phyloP scores from a whole-genome alignment of 2,797 vertebrate species.

The Muraenolepis orangiensis region DNA sequence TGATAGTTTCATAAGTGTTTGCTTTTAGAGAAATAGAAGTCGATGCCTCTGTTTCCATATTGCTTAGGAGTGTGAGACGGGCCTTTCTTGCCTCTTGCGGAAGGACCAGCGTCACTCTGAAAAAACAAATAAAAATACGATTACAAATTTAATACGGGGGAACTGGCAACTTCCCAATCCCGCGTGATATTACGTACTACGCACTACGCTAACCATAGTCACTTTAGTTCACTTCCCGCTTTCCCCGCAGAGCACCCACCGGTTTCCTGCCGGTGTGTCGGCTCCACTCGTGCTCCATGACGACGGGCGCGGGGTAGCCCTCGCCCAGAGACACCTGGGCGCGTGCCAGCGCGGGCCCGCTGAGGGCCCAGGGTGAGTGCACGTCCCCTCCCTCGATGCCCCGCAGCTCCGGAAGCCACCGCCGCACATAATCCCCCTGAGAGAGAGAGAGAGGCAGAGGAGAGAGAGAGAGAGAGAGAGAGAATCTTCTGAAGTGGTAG shows the following conservation, averaged over 20 bases:
- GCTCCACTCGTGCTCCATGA: constrained; percentile 75
- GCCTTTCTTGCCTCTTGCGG: constrained; percentile 62
- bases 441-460: too few species aligned
- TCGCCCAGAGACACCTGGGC: constrained; percentile 64
- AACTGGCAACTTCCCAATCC: not conserved
- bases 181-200: not conserved
- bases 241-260: constrained; percentile 58
- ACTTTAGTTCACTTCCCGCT: constrained; percentile 31
- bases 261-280: constrained; percentile 68
- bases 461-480: too few species aligned
- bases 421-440: constrained; percentile 77
- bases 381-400: constrained; percentile 69
- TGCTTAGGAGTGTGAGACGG: constrained; percentile 62
- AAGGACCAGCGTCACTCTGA: constrained; percentile 54
- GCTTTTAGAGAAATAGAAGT: constrained; percentile 81
- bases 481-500: too few species aligned
- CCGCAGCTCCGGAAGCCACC: constrained; percentile 78
- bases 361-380: constrained; percentile 79
- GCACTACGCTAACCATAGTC: not conserved
- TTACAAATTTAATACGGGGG: not conserved
- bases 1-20: constrained; percentile 54
- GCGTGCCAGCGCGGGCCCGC: constrained; percentile 58
- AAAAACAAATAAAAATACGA: constrained; percentile 1
- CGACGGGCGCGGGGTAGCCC: constrained; percentile 75
- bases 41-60: constrained; percentile 74